Evolutionary conservation across 2,113 vertebrate species (phyloP).

Genomic region (Odontophorus gujanensis): DNA sequence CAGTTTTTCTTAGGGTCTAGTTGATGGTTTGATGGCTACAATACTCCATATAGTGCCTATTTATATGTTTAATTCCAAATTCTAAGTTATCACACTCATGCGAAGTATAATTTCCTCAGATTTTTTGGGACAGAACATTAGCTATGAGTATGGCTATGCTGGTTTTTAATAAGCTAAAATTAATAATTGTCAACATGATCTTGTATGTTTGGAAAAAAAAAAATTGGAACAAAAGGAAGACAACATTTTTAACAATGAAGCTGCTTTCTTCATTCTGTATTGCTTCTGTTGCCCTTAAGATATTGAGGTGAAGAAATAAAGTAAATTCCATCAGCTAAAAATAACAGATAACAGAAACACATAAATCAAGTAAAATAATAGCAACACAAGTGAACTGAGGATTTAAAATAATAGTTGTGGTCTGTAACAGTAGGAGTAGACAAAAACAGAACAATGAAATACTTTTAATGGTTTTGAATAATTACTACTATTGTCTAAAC

Average conservation of each 20-base stretch:
- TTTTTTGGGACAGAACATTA: neutral
- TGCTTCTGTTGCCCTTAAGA: conserved; percentile 63
- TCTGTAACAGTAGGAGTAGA: neutral
- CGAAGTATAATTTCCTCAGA: neutral
- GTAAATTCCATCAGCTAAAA: conserved; percentile 67
- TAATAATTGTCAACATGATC: neutral
- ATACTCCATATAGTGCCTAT: neutral
- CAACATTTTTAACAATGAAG: neutral
- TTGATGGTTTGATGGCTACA: neutral
- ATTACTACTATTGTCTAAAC: neutral
- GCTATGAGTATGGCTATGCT: neutral
- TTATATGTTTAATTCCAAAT: neutral
- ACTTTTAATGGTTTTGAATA: neutral
- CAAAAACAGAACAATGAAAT: neutral
- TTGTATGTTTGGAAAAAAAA: neutral
- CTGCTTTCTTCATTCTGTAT: conserved; percentile 10
- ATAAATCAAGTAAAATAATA: conserved; percentile 69
- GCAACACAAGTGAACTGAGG: neutral
- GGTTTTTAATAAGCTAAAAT: neutral
- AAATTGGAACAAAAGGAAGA: neutral
- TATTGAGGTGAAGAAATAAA: conserved; percentile 70
- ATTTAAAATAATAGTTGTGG: conserved; percentile 24
- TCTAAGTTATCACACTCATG: neutral
- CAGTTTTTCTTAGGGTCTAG: neutral
- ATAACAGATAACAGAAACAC: conserved; percentile 64